A percentile compares a stretch with the other conserved stretches of the same genome.
These are phyloP conservation scores for Aethes cnicana DNA, from an alignment of 2,888 invertebrate genomes.

Conservation along the genomic window DNA sequence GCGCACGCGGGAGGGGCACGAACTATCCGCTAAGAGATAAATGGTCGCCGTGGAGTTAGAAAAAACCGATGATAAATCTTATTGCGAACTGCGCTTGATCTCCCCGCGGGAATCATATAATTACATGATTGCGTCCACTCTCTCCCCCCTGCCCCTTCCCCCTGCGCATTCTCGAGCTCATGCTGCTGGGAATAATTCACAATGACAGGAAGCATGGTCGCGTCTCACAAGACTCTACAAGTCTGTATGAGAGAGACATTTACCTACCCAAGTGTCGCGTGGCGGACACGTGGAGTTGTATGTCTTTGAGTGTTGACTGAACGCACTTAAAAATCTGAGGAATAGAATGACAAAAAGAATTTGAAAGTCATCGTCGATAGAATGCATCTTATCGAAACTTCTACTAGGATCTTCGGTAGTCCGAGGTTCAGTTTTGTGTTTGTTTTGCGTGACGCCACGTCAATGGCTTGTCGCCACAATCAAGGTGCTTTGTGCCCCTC, in stretches of 20 bases:
- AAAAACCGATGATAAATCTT: constrained; percentile 56
- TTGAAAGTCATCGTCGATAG: too few relatives aligned
- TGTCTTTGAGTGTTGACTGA: too few relatives aligned
- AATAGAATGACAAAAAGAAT: too few relatives aligned
- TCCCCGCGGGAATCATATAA: constrained; percentile 59
- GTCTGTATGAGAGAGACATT: neutral
- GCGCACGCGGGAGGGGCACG: constrained; percentile 42
- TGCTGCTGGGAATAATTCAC: constrained; percentile 38
- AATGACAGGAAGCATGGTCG: constrained; percentile 35
- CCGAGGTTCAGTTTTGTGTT: too few relatives aligned
- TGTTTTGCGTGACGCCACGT: too few relatives aligned
- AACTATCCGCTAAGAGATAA: constrained; percentile 39
- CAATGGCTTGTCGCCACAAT: too few relatives aligned
- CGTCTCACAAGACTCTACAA: constrained; percentile 12
- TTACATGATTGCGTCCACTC: constrained; percentile 52
- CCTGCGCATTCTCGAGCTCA: constrained; percentile 27
- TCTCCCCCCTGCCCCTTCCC: constrained; percentile 20
- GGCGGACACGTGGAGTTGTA: too few relatives aligned
- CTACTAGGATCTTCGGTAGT: too few relatives aligned
- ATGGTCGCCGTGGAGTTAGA: constrained; percentile 46
- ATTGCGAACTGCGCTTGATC: constrained; percentile 55
- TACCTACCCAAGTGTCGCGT: too few relatives aligned
- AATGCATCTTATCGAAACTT: too few relatives aligned
- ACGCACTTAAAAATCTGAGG: too few relatives aligned
- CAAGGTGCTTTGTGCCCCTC: neutral